Conservation (phyloP, 1,140 invertebrate genomes). For the Ostrea denselamellosa region DNA sequence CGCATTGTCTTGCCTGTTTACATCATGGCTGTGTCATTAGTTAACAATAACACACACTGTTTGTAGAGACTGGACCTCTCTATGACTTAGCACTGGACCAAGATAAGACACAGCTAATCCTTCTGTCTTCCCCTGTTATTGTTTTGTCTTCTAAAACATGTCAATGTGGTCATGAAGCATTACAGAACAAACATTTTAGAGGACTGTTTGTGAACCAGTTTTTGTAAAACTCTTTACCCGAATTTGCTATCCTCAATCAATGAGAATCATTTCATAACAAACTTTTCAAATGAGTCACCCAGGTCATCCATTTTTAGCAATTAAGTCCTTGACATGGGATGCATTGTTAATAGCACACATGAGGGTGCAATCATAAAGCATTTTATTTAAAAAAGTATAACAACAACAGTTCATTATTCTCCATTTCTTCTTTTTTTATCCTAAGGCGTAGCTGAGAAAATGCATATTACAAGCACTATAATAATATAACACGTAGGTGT, state of each 20-base stretch:
- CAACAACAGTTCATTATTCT: too few species aligned
- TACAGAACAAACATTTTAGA: slow-evolving; percentile 27
- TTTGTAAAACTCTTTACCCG: not conserved
- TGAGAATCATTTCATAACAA: too few species aligned
- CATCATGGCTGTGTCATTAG: not conserved
- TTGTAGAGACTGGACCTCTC: slow-evolving; percentile 8
- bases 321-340: too few species aligned
- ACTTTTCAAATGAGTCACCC: too few species aligned
- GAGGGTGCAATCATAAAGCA: too few species aligned
- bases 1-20: slow-evolving; percentile 1
- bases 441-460: slow-evolving; percentile 33
- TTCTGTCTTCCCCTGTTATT: slow-evolving; percentile 24
- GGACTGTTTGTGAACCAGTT: not conserved
- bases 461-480: slow-evolving; percentile 11
- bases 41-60: not conserved
- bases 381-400: too few species aligned
- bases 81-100: not conserved
- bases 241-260: too few species aligned
- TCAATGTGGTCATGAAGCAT: slow-evolving; percentile 27
- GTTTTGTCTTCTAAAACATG: slow-evolving; percentile 25
- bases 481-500: slow-evolving; percentile 21
- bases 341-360: too few species aligned
- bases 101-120: not conserved
- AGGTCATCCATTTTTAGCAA: not conserved
- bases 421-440: not conserved